These are phyloP conservation scores for Cetonia aurata DNA, from an alignment of 2,888 invertebrate genomes.

Conservation along the genomic window DNA sequence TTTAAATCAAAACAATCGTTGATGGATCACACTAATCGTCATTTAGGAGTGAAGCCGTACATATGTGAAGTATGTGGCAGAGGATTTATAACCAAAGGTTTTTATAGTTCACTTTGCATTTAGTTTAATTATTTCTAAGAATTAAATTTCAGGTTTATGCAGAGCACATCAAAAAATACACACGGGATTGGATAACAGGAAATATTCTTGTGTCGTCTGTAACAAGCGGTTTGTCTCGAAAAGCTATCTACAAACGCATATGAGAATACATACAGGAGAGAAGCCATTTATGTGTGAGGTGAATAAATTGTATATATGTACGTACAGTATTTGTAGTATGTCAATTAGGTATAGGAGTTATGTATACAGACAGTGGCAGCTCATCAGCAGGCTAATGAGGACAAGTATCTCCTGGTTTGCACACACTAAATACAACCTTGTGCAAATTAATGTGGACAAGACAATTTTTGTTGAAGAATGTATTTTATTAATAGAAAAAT, in stretches of 20 bases:
- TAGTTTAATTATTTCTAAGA: too few species aligned
- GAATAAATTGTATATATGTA: conserved; percentile 21
- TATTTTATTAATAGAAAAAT: too few species aligned
- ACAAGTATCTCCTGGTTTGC: too few species aligned
- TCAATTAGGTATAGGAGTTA: background rate
- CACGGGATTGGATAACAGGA: conserved; percentile 71
- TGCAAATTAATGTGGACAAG: too few species aligned
- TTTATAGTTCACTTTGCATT: conserved; percentile 18
- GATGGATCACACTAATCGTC: conserved; percentile 72
- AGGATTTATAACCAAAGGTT: conserved; percentile 72
- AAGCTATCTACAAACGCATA: conserved; percentile 72
- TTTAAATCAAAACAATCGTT: conserved; percentile 74
- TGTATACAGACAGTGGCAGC: background rate
- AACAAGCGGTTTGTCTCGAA: conserved; percentile 74
- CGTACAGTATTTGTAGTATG: too few species aligned
- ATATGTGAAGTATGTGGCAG: conserved; percentile 72
- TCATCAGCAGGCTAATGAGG: too few species aligned
- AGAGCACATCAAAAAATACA: conserved; percentile 73
- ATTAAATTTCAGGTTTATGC: conserved; percentile 67
- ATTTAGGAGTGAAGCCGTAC: conserved; percentile 73
- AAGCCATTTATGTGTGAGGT: conserved; percentile 74
- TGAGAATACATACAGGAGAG: conserved; percentile 72
- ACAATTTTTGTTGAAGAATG: too few species aligned
- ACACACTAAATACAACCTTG: too few species aligned
- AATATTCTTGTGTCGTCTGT: conserved; percentile 72